Conservation (phyloP, 2,888 invertebrate genomes). For the Ornithoptera alexandrae region DNA sequence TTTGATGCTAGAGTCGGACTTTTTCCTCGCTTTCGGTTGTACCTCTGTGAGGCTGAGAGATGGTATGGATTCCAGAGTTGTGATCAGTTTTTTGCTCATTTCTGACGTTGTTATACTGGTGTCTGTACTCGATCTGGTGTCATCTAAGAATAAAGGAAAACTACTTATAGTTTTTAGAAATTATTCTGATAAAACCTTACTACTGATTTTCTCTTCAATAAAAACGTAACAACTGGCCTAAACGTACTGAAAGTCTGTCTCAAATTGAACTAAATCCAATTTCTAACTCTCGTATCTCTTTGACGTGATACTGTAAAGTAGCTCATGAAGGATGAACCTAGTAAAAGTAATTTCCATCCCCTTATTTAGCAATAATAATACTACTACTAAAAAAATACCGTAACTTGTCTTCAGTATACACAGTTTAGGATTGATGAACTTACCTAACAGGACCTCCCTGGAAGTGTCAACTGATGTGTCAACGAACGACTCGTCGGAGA, state of each 20-base stretch:
- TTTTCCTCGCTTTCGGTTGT: conserved; percentile 60
- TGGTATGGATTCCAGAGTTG: conserved; percentile 40
- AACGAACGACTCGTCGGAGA: conserved; percentile 67
- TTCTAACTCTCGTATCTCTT: too few species aligned
- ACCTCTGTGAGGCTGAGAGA: conserved; percentile 37
- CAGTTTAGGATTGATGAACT: too few species aligned
- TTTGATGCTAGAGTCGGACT: conserved; percentile 68
- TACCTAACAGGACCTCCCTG: conserved; percentile 56
- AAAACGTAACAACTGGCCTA: too few species aligned
- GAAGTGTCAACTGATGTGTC: conserved; percentile 56
- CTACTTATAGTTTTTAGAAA: neutral
- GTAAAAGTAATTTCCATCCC: too few species aligned
- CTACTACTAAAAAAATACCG: too few species aligned
- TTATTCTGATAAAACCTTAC: neutral
- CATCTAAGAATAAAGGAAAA: conserved; percentile 44
- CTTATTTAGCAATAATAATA: too few species aligned
- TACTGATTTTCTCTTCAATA: too few species aligned
- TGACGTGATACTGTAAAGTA: too few species aligned
- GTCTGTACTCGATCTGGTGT: conserved; percentile 64
- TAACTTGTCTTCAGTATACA: too few species aligned
- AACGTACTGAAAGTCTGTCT: too few species aligned
- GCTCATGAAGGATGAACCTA: too few species aligned
- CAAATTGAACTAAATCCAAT: too few species aligned
- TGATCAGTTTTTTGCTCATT: conserved; percentile 45
- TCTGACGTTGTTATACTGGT: conserved; percentile 52